Evolutionary conservation across 2,113 vertebrate genomes (phyloP).

Genomic region (Dipodomys spectabilis): DNA sequence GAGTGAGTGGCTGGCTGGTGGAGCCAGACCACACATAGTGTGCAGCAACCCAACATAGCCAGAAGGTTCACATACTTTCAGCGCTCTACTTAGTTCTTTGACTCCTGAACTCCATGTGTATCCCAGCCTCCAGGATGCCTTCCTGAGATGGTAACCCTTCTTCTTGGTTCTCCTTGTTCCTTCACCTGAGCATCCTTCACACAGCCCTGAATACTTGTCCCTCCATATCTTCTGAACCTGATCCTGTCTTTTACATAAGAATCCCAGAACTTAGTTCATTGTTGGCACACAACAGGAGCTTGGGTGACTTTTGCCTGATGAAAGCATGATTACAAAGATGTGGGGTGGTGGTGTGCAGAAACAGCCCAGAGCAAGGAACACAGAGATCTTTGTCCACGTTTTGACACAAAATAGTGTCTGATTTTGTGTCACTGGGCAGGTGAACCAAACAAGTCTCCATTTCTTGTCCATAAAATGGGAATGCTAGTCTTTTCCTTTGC

Average conservation of each 20-base stretch:
- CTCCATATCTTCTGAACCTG: not conserved
- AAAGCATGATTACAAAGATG: not conserved
- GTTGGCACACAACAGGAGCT: not conserved
- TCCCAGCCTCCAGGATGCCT: not conserved
- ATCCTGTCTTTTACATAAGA: not conserved
- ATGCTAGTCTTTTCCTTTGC: not conserved
- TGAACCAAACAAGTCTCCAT: not conserved
- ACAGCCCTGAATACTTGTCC: not conserved
- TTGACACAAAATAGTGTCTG: not conserved
- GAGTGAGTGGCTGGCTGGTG: not conserved
- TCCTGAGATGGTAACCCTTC: not conserved
- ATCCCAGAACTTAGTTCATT: not conserved
- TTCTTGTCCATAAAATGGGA: not conserved
- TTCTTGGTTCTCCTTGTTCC: not conserved
- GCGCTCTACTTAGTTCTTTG: not conserved
- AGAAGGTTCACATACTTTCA: not conserved
- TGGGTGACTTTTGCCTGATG: not conserved
- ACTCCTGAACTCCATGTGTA: no score
- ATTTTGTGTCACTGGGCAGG: not conserved
- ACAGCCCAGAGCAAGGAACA: not conserved
- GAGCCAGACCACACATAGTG: not conserved
- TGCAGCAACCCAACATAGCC: not conserved
- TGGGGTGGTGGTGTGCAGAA: not conserved
- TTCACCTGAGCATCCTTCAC: not conserved
- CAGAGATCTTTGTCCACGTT: not conserved